Evolutionary conservation across 2,888 invertebrate genomes (phyloP).

Genomic region (Plutella xylostella): DNA sequence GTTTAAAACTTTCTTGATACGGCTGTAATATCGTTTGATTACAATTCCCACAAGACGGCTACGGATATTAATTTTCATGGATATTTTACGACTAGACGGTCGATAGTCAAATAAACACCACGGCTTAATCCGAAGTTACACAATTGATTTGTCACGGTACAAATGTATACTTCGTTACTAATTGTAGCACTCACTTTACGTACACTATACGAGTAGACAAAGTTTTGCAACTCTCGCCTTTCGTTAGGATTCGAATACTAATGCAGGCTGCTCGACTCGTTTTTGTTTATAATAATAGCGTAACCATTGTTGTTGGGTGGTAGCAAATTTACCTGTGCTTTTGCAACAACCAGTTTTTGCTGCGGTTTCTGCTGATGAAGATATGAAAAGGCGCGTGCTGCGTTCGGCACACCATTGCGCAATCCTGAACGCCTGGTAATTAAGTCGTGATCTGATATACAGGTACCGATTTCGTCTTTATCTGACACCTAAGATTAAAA

Average conservation of each 20-base stretch:
- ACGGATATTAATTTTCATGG: background rate
- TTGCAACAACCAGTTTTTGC: constrained; percentile 54
- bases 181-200: constrained; percentile 11
- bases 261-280: constrained; percentile 45
- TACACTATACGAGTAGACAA: too few relatives aligned
- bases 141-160: constrained; percentile 30
- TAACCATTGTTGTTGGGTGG: constrained; percentile 44
- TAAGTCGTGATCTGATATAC: constrained; percentile 25
- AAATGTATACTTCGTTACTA: constrained; percentile 23
- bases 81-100: background rate
- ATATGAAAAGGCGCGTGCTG: constrained; percentile 33
- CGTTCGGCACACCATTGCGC: constrained; percentile 28
- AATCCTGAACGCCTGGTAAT: constrained; percentile 33
- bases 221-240: constrained; percentile 18
- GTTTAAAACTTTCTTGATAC: too few relatives aligned
- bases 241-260: constrained; percentile 27
- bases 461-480: constrained; percentile 23
- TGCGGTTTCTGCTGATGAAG: constrained; percentile 33
- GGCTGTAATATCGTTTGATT: background rate
- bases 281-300: constrained; percentile 46
- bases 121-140: background rate
- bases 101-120: background rate
- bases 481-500: constrained; percentile 35
- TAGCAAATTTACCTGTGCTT: constrained; percentile 41
- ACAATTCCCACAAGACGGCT: background rate